Conservation (phyloP, 92 coral and sea anemone species). For the Epizoanthus stellaris region DNA sequence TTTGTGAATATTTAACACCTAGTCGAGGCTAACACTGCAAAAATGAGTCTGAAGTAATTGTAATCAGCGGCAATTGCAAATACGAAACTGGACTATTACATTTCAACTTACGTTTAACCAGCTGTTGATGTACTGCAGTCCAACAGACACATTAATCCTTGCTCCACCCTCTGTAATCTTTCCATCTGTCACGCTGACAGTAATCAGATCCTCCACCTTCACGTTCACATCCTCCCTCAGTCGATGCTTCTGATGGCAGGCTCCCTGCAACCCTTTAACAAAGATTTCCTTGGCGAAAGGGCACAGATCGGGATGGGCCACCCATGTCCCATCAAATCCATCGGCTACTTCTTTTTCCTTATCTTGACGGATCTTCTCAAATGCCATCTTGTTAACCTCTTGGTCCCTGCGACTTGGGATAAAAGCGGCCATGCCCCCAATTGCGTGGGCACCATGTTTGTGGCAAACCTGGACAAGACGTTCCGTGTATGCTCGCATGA, state of each 20-base stretch:
- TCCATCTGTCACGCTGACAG: conserved; percentile 83
- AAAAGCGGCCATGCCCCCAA: conserved; percentile 99
- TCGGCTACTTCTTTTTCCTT: conserved; percentile 96
- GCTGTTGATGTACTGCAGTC: conserved; percentile 89
- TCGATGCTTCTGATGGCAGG: conserved; percentile 93
- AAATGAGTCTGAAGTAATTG: too few relatives aligned
- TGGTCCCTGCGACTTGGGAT: conserved; percentile 93
- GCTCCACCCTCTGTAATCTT: conserved; percentile 91
- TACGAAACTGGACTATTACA: neutral
- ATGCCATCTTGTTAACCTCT: conserved; percentile 87
- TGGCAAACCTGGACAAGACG: conserved; percentile 95
- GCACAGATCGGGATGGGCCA: conserved; percentile 97
- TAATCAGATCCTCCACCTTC: conserved; percentile 87
- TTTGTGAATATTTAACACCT: too few relatives aligned
- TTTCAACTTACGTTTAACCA: conserved; percentile 82
- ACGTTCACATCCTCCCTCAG: conserved; percentile 96
- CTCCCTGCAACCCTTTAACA: conserved; percentile 81
- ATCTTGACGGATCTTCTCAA: conserved; percentile 89
- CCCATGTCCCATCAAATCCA: conserved; percentile 99
- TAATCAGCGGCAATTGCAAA: too few relatives aligned
- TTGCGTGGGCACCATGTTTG: conserved; percentile 96
- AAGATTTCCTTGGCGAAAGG: conserved; percentile 87
- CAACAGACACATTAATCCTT: conserved; percentile 78
- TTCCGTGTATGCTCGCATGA: conserved; percentile 96
- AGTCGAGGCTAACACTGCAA: too few relatives aligned